phyloP scores from a whole-genome alignment of 2,888 invertebrate genomes.

The Boloria euphrosyne region DNA sequence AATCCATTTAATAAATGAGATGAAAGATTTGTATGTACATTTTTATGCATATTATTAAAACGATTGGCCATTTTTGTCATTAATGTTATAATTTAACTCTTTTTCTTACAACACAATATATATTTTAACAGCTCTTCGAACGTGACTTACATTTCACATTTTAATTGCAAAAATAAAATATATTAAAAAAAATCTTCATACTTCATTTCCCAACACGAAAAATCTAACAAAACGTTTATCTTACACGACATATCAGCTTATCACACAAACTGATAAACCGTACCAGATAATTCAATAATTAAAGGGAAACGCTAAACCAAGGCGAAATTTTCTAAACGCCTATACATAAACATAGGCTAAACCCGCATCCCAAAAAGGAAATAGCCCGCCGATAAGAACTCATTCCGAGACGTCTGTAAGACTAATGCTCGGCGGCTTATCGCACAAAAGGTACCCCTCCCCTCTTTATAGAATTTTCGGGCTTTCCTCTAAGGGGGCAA shows the following conservation, averaged over 20 bases:
- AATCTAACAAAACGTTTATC: no score
- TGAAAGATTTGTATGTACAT: no score
- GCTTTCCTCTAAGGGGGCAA: slow-evolving; percentile 55
- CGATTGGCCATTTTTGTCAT: no score
- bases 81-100: no score
- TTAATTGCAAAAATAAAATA: no score
- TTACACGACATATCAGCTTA: neutral
- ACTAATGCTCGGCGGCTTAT: slow-evolving; percentile 75
- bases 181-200: no score
- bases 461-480: slow-evolving; percentile 81
- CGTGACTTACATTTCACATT: no score
- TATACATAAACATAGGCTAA: slow-evolving; percentile 28
- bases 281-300: neutral
- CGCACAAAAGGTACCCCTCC: slow-evolving; percentile 76
- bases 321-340: neutral
- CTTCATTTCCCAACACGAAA: no score
- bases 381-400: slow-evolving; percentile 76
- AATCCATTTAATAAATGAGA: no score
- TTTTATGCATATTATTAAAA: no score
- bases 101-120: no score
- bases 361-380: slow-evolving; percentile 61
- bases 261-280: neutral
- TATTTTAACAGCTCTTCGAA: neutral
- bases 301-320: slow-evolving; percentile 4
- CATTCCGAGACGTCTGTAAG: slow-evolving; percentile 68